These are phyloP conservation scores for Papilio polyxenes DNA, from an alignment of 1,140 invertebrate species.

Conservation along the genomic window DNA sequence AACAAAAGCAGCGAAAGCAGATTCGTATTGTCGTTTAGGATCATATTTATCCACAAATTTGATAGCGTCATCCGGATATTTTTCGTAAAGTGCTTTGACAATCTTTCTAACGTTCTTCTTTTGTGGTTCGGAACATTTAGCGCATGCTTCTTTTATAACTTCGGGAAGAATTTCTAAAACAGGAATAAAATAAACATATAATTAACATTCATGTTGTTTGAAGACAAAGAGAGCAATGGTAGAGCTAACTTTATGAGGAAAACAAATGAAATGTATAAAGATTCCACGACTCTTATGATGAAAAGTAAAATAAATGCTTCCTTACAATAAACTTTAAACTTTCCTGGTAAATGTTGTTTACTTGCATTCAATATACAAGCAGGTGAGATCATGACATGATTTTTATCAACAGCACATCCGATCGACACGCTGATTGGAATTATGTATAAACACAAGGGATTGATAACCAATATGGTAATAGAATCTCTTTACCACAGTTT, in stretches of 20 bases:
- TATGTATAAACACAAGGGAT: neutral
- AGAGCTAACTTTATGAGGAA: no score
- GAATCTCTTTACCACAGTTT: neutral
- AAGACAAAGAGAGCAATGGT: neutral
- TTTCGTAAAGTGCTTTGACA: slow-evolving; percentile 68
- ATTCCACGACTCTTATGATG: no score
- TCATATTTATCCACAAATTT: slow-evolving; percentile 61
- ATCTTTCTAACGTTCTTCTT: slow-evolving; percentile 83
- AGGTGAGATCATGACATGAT: neutral
- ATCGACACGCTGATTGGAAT: neutral
- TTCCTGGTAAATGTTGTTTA: neutral
- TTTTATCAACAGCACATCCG: neutral
- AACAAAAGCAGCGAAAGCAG: slow-evolving; percentile 57
- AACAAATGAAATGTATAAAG: no score
- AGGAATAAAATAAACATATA: slow-evolving; percentile 19
- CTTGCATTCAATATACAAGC: neutral
- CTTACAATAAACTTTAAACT: neutral
- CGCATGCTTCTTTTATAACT: slow-evolving; percentile 84
- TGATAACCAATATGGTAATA: neutral
- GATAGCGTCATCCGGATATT: slow-evolving; percentile 55
- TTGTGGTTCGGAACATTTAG: slow-evolving; percentile 84
- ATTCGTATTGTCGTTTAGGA: slow-evolving; percentile 56
- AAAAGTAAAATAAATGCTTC: neutral
- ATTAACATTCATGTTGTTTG: slow-evolving; percentile 14
- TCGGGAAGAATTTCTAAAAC: slow-evolving; percentile 84